Percentiles rank a stretch among this genome's conserved stretches.
Conservation (phyloP, 2,113 vertebrate species). For the Lophura nycthemera region DNA sequence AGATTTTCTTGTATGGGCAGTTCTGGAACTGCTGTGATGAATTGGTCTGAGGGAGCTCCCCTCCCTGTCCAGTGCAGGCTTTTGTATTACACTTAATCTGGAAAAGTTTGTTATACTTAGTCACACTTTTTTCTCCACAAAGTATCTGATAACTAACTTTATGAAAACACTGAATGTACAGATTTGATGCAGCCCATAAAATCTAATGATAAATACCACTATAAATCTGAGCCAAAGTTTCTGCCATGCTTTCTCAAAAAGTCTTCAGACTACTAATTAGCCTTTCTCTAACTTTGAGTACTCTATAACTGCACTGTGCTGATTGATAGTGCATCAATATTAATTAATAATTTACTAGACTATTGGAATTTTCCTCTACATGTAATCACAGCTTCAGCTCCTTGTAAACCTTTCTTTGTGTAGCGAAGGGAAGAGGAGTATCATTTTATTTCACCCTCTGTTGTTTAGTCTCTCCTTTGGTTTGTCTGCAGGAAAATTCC, state of each 20-base stretch:
- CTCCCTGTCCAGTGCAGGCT: background rate
- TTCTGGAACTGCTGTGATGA: background rate
- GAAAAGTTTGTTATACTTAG: background rate
- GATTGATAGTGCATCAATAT: slow-evolving; percentile 70
- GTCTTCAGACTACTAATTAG: slow-evolving; percentile 59
- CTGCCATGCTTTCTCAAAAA: slow-evolving; percentile 12
- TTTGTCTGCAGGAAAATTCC: background rate
- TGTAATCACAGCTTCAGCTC: slow-evolving; percentile 71
- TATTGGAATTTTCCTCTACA: slow-evolving; percentile 60
- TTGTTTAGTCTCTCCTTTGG: background rate
- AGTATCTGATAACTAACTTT: background rate
- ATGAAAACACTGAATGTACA: background rate
- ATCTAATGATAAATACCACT: slow-evolving; percentile 19
- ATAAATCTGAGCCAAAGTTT: slow-evolving; percentile 6
- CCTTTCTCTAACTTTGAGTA: slow-evolving; percentile 54
- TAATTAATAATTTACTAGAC: slow-evolving; percentile 77
- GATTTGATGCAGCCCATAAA: background rate
- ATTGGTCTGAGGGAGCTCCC: background rate
- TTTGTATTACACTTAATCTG: slow-evolving; percentile 14
- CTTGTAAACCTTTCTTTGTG: slow-evolving; percentile 13
- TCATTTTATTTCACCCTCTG: background rate
- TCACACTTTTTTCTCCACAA: background rate
- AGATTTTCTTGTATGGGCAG: background rate
- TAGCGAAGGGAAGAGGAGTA: background rate
- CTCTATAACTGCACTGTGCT: slow-evolving; percentile 62